These are phyloP conservation scores for Zalophus californianus DNA, from an alignment of 2,797 vertebrate species.

Conservation along the genomic window DNA sequence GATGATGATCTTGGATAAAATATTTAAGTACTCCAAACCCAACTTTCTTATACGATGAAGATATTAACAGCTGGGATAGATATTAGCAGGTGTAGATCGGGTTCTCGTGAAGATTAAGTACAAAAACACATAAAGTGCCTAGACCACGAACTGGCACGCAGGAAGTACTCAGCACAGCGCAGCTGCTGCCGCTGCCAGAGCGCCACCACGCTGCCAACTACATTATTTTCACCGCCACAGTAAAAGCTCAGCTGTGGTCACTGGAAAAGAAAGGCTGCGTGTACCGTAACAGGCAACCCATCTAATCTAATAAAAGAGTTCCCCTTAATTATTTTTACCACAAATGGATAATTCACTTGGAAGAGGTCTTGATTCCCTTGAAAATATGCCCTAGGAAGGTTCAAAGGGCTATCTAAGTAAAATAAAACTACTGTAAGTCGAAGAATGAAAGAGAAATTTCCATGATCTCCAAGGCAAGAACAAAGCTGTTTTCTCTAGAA, in stretches of 20 bases:
- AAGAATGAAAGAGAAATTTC: not conserved
- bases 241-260: not conserved
- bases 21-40: not conserved
- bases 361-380: not conserved
- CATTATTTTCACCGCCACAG: not conserved
- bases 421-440: not conserved
- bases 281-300: not conserved
- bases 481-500: not conserved
- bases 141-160: not conserved
- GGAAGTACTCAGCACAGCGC: too few relatives aligned
- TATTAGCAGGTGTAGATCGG: not conserved
- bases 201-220: not conserved
- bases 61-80: not conserved
- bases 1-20: not conserved
- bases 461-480: not conserved
- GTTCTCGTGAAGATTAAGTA: not conserved
- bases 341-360: constrained; percentile 17
- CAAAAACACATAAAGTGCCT: not conserved
- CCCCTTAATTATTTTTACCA: not conserved
- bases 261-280: not conserved
- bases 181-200: not conserved
- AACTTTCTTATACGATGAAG: not conserved
- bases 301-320: not conserved
- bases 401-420: not conserved
- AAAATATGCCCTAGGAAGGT: not conserved